phyloP scores from a whole-genome alignment of 2,113 vertebrate species.

The Plecotus auritus region DNA sequence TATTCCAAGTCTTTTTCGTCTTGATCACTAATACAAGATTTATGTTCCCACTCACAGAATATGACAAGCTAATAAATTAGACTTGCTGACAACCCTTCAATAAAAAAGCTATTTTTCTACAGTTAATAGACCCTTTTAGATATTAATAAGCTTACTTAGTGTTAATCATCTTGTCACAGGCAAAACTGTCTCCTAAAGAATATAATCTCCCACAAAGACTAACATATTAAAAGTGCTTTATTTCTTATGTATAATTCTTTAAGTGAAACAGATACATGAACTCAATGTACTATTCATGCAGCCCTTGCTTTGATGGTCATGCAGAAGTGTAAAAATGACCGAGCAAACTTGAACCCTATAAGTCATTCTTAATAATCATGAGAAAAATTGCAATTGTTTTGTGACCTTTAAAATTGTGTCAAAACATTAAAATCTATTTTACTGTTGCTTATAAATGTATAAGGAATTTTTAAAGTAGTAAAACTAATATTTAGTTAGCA shows the following conservation, averaged over 20 bases:
- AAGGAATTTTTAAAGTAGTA: neutral
- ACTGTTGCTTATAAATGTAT: neutral
- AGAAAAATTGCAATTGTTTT: neutral
- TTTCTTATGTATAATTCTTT: neutral
- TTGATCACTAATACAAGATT: constrained; percentile 68
- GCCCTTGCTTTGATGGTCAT: neutral
- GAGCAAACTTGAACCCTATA: neutral
- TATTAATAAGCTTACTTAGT: constrained; percentile 69
- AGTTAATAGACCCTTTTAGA: constrained; percentile 62
- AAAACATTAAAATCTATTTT: neutral
- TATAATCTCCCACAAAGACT: neutral
- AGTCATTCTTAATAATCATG: neutral
- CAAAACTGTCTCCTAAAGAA: constrained; percentile 39
- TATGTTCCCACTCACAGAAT: constrained; percentile 47
- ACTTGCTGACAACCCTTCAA: constrained; percentile 68
- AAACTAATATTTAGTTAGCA: neutral
- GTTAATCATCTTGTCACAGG: constrained; percentile 59
- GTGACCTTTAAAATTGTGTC: neutral
- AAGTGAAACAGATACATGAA: neutral
- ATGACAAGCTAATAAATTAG: constrained; percentile 74
- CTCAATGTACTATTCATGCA: neutral
- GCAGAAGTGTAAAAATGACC: neutral
- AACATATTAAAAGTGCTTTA: neutral
- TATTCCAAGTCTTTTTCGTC: constrained; percentile 58
- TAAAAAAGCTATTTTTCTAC: constrained; percentile 66